Conservation (phyloP, 2,888 invertebrate species). For the Hoplodrina ambigua region DNA sequence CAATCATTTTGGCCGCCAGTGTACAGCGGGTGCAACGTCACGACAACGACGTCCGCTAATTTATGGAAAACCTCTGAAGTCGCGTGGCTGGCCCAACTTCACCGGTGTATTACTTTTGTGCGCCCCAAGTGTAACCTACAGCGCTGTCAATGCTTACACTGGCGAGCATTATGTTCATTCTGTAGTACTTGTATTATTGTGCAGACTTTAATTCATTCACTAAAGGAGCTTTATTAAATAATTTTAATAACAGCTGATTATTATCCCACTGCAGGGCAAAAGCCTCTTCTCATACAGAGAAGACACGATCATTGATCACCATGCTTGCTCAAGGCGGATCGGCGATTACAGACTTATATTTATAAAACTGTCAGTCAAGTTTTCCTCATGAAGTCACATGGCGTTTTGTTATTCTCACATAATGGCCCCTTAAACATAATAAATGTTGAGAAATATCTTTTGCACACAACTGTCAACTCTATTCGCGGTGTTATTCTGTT, state of each 20-base stretch:
- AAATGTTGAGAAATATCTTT: too few species aligned
- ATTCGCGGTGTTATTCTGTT: too few species aligned
- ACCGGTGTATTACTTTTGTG: constrained; percentile 59
- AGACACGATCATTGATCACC: too few species aligned
- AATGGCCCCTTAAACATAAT: too few species aligned
- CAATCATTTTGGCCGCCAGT: constrained; percentile 65
- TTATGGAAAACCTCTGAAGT: constrained; percentile 84
- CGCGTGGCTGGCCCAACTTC: constrained; percentile 61
- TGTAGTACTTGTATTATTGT: constrained; percentile 27
- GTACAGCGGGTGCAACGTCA: constrained; percentile 73
- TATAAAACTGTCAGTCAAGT: neutral
- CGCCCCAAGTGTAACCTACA: constrained; percentile 60
- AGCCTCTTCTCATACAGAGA: too few species aligned
- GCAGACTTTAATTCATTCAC: neutral
- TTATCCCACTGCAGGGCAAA: too few species aligned
- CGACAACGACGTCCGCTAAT: constrained; percentile 81
- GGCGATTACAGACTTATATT: neutral
- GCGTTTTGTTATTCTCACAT: too few species aligned
- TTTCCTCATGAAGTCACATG: neutral
- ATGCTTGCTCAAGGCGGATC: neutral
- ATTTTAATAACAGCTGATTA: too few species aligned
- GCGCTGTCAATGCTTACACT: constrained; percentile 57
- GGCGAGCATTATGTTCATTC: constrained; percentile 25
- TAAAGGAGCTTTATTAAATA: neutral
- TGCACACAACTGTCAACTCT: too few species aligned